Evolutionary conservation across 2,113 vertebrate genomes (phyloP), one percentile per base, ranked within the genome.

Genomic region (Rhinoptilus africanus): DNA sequence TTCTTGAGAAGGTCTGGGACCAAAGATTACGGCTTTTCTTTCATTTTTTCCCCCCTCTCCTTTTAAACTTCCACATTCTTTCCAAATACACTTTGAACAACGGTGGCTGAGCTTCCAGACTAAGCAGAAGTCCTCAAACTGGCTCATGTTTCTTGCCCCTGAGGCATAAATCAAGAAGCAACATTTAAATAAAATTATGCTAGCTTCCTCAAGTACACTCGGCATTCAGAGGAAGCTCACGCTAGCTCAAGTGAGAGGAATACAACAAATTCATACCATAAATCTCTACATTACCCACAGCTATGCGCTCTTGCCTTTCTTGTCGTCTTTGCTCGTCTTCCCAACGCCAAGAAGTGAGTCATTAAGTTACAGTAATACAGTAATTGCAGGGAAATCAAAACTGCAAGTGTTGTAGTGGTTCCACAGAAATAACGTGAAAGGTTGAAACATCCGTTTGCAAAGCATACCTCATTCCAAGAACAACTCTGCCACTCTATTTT

Each of bases 391-490:
- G 68, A 50, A 88, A 76, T 72, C 21, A 66, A 60, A 79, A 34
- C 47, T n/a, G 20, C 5, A 63, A 88, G 75, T 10, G 68, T 72
- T 51, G 27, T 2, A 45, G 77, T 5, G 3, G 54, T 22, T 22
- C 35, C 47, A 9, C 0, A 73, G 53, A 43, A 72, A 35, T 12
- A 48, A 76, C 0, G 3, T 3, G 45, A 76, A 76, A 48, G 63
- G 19, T 6, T 50, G 35, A 73, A 88, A 85, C 1, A 24, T 11
- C 39, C 28, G 15, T 50, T 80, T 83, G 67, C 43, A 68, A 51
- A 80, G 88, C 6, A 3, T 0, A 6, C 5, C 30, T 72, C 37
- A 6, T 17, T 20, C 50, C 73, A 47, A 34, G 43, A 92, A 27
- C 8, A 2, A 8, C 27, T 64, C 50, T 90, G 71, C 5, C 20